phyloP scores from a whole-genome alignment of 2,888 invertebrate genomes.

The Xylota sylvarum region DNA sequence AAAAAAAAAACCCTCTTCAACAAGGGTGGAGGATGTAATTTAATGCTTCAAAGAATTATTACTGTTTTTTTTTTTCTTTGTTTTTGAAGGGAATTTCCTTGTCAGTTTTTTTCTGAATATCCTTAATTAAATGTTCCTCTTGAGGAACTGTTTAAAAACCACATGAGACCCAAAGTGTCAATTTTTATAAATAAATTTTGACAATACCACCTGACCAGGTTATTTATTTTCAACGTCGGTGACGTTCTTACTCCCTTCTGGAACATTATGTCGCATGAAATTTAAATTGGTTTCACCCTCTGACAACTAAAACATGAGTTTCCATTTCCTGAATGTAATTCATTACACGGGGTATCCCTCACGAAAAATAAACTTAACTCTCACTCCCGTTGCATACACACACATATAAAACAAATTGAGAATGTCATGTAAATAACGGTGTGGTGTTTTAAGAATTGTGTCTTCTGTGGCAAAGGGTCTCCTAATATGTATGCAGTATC shows the following conservation, averaged over 20 bases:
- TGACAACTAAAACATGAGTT: constrained; percentile 62
- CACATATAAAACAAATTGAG: constrained; percentile 50
- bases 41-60: constrained; percentile 52
- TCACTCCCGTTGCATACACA: constrained; percentile 10
- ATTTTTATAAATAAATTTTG: constrained; percentile 40
- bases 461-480: constrained; percentile 14
- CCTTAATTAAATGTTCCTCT: constrained; percentile 33
- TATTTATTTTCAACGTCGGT: constrained; percentile 22
- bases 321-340: constrained; percentile 55
- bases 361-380: constrained; percentile 35
- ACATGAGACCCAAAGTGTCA: constrained; percentile 35
- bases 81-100: constrained; percentile 17
- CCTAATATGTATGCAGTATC: not conserved
- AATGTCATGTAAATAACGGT: constrained; percentile 52
- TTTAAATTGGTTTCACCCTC: constrained; percentile 57
- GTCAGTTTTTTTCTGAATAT: not conserved
- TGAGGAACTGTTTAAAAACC: constrained; percentile 6
- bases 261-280: constrained; percentile 37
- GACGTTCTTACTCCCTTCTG: not conserved
- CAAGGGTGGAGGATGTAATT: constrained; percentile 15
- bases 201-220: constrained; percentile 33
- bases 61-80: constrained; percentile 20
- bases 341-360: constrained; percentile 38
- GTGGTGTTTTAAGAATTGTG: constrained; percentile 15
- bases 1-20: too few species aligned